These are phyloP conservation scores for Aegithalos caudatus DNA, from an alignment of 2,113 vertebrate species.

Conservation along the genomic window DNA sequence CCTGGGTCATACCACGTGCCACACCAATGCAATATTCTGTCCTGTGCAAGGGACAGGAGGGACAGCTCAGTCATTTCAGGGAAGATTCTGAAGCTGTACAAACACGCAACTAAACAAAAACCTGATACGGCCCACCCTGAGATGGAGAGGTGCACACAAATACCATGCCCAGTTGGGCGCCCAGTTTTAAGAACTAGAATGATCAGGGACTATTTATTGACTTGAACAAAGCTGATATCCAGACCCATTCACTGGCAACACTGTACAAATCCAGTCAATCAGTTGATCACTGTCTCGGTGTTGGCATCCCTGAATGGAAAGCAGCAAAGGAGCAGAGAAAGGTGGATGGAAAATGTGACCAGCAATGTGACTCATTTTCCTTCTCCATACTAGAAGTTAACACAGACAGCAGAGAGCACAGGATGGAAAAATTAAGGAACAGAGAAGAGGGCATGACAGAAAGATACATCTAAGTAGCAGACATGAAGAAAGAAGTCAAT, in stretches of 20 bases:
- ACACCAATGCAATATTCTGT: background rate
- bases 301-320: background rate
- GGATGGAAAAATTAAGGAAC: background rate
- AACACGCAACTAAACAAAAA: background rate
- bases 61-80: background rate
- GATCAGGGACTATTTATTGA: background rate
- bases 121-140: background rate
- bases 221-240: background rate
- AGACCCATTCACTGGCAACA: background rate
- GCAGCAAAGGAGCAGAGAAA: background rate
- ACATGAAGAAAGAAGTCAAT: background rate
- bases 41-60: accelerated
- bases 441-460: background rate
- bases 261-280: background rate
- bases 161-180: background rate
- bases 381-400: background rate
- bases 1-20: background rate
- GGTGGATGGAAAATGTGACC: background rate
- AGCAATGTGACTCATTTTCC: accelerated
- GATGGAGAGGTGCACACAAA: background rate
- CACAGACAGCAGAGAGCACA: background rate
- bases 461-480: background rate
- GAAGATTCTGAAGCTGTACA: background rate
- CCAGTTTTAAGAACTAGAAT: background rate
- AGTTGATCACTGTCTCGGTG: background rate